Conservation (phyloP, 2,113 vertebrate genomes). For the Aspiorhynchus laticeps region DNA sequence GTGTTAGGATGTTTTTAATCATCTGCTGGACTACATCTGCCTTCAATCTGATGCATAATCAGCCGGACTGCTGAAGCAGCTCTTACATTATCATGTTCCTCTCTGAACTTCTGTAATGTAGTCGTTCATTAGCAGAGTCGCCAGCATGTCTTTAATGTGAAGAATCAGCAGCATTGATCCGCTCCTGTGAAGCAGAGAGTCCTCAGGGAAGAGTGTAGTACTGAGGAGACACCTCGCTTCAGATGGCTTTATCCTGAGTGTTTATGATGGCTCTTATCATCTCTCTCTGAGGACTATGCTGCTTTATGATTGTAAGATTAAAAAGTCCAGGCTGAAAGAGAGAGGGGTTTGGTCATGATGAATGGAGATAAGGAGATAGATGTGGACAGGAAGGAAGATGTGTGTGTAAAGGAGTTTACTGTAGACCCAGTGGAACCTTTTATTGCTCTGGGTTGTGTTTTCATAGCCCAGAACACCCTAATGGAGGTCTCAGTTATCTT, state of each 20-base stretch:
- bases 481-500: background rate
- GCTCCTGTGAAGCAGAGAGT: background rate
- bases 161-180: conserved; percentile 32
- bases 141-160: conserved; percentile 2
- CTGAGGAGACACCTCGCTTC: conserved; percentile 14
- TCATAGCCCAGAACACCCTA: background rate
- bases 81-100: conserved; percentile 15
- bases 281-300: background rate
- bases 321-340: background rate
- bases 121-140: conserved; percentile 27
- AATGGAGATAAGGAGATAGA: conserved; percentile 13
- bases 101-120: conserved; percentile 30
- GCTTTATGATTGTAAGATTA: conserved; percentile 13
- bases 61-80: conserved; percentile 24
- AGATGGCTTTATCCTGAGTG: conserved; percentile 34
- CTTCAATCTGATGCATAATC: conserved; percentile 15
- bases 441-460: background rate
- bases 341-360: background rate
- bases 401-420: background rate
- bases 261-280: conserved; percentile 15
- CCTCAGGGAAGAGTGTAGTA: conserved; percentile 7
- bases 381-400: background rate
- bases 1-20: conserved; percentile 10
- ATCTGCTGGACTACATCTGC: background rate
- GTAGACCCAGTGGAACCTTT: background rate